Evolutionary conservation across 2,113 vertebrate species (phyloP).

Genomic region (Psilopogon haemacephalus): DNA sequence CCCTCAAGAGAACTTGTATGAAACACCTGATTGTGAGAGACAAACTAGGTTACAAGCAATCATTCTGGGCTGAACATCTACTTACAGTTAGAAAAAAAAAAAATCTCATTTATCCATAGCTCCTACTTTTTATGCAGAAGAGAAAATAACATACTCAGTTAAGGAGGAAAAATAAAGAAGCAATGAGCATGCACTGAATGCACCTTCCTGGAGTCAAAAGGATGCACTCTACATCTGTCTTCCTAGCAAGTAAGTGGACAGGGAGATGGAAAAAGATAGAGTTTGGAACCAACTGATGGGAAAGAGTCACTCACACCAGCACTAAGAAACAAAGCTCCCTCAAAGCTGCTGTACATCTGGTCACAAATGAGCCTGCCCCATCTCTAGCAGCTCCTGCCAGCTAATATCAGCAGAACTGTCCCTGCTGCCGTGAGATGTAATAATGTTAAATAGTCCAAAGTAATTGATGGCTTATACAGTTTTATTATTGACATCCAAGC

Average conservation of each 20-base stretch:
- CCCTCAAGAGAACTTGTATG: background rate
- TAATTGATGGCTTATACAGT: background rate
- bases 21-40: background rate
- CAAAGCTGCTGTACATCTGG: background rate
- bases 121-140: background rate
- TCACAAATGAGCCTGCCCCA: background rate
- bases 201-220: background rate
- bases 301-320: background rate
- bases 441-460: background rate
- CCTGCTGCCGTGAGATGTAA: background rate
- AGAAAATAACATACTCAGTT: background rate
- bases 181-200: background rate
- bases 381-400: background rate
- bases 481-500: conserved; percentile 15
- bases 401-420: background rate
- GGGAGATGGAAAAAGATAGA: background rate
- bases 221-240: background rate
- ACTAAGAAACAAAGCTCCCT: background rate
- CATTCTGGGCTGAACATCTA: background rate
- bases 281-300: background rate
- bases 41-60: background rate
- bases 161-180: background rate
- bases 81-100: background rate
- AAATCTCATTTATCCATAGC: background rate
- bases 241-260: background rate